phyloP scores from a whole-genome alignment of 2,113 vertebrate species.

The Podiceps cristatus region DNA sequence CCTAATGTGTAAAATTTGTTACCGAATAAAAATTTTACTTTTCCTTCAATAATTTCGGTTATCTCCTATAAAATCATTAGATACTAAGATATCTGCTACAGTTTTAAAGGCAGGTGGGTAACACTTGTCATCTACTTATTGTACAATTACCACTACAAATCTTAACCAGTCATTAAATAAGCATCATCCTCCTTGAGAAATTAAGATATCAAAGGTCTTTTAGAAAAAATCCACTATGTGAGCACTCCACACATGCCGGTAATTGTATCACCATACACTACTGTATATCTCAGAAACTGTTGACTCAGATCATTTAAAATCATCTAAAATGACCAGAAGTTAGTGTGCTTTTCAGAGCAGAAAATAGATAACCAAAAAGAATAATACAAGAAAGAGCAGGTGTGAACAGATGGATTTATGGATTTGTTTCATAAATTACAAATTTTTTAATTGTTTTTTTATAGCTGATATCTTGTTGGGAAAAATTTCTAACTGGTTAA shows the following conservation, averaged over 20 bases:
- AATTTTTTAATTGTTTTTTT: background rate
- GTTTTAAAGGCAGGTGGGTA: background rate
- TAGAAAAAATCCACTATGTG: background rate
- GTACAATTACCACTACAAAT: accelerated
- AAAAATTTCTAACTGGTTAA: background rate
- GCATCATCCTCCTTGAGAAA: background rate
- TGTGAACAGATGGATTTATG: background rate
- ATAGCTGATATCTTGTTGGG: background rate
- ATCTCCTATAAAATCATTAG: background rate
- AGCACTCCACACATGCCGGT: background rate
- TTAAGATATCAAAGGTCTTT: background rate
- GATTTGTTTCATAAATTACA: background rate
- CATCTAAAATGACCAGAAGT: background rate
- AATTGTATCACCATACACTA: background rate
- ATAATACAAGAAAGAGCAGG: background rate
- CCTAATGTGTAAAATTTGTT: background rate
- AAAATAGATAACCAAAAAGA: background rate
- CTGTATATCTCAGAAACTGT: background rate
- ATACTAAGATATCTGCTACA: background rate
- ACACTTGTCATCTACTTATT: background rate
- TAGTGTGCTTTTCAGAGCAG: background rate
- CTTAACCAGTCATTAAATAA: background rate
- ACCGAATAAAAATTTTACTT: background rate
- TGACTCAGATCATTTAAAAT: background rate
- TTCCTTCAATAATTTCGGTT: background rate